phyloP scores from a whole-genome alignment of 2,888 invertebrate species.

The Dromius quadrimaculatus region DNA sequence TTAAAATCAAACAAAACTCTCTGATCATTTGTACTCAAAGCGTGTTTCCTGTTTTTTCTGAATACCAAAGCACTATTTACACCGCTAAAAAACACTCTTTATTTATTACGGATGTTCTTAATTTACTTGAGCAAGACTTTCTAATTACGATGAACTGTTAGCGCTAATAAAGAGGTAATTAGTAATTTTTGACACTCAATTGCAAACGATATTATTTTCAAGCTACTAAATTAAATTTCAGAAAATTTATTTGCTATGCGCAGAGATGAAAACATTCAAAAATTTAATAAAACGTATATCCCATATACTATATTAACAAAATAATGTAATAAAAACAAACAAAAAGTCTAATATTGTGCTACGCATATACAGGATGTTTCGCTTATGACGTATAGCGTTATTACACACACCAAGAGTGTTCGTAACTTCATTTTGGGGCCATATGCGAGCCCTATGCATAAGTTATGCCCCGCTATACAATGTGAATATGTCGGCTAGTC shows the following conservation, averaged over 20 bases:
- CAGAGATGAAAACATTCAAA: slow-evolving; percentile 34
- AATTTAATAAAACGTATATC: slow-evolving; percentile 43
- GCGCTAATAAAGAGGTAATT: slow-evolving; percentile 25
- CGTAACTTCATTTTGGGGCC: slow-evolving; percentile 59
- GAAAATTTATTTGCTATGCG: slow-evolving; percentile 30
- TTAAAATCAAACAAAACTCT: slow-evolving; percentile 43
- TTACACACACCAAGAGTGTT: slow-evolving; percentile 46
- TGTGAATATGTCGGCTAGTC: slow-evolving; percentile 44
- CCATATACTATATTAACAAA: slow-evolving; percentile 48
- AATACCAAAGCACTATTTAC: slow-evolving; percentile 9
- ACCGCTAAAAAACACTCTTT: slow-evolving; percentile 1
- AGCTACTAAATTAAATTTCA: slow-evolving; percentile 36
- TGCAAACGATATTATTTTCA: too few relatives aligned
- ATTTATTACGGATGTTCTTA: slow-evolving; percentile 36
- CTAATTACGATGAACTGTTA: slow-evolving; percentile 21
- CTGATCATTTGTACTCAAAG: slow-evolving; percentile 21
- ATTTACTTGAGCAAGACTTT: slow-evolving; percentile 16
- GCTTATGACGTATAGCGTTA: slow-evolving; percentile 1
- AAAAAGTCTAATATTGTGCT: slow-evolving; percentile 23
- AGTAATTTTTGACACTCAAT: slow-evolving; percentile 31
- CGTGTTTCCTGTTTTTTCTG: slow-evolving; percentile 32
- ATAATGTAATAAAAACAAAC: slow-evolving; percentile 46
- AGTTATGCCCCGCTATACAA: slow-evolving; percentile 58
- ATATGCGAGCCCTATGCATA: slow-evolving; percentile 59
- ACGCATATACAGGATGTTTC: slow-evolving; percentile 32